Percentiles rank a stretch among this genome's conserved stretches.
Conservation (phyloP, 2,113 vertebrate species). For the Cygnus buccinator region DNA sequence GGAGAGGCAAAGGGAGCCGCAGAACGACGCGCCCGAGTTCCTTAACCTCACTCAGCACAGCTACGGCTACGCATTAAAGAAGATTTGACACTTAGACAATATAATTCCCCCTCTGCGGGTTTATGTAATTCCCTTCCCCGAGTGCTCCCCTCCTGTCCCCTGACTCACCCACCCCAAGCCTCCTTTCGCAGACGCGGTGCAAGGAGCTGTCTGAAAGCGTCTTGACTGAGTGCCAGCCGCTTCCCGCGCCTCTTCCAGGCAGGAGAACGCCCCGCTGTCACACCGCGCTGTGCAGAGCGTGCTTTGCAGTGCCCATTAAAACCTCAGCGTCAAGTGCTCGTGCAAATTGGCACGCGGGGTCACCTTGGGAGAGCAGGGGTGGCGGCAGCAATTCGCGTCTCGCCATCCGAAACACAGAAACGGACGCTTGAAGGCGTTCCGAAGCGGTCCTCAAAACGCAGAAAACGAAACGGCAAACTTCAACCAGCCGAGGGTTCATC, state of each 20-base stretch:
- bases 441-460: not conserved
- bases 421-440: not conserved
- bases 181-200: not conserved
- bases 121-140: not conserved
- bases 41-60: not conserved
- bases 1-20: not conserved
- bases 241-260: not conserved
- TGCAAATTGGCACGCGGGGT: not conserved
- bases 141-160: not conserved
- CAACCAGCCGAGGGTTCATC: not conserved
- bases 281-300: rapidly evolving
- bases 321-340: not conserved
- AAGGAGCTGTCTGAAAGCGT: not conserved
- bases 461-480: not conserved
- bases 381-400: not conserved
- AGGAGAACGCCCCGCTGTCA: not conserved
- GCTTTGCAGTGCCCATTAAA: not conserved
- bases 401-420: not conserved
- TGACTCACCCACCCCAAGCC: not conserved
- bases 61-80: not conserved
- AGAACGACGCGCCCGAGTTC: not conserved
- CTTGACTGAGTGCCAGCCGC: not conserved
- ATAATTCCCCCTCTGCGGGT: not conserved
- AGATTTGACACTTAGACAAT: not conserved
- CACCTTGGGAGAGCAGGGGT: not conserved